Base-by-base conservation (phyloP, 2,888 invertebrate species). In the Cheilosia soror region DNA sequence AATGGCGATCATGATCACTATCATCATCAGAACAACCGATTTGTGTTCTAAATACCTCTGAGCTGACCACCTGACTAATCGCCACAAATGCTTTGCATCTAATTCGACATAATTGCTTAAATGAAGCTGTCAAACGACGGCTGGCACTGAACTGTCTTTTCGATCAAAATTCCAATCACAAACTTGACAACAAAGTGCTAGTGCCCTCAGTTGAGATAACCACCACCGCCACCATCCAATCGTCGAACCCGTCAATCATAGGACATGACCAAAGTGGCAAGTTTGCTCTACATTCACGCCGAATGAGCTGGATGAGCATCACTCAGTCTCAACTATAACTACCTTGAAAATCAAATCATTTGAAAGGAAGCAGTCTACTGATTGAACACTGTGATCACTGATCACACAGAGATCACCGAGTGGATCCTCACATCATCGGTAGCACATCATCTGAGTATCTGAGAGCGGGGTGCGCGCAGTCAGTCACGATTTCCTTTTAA, bases 401-500 rank as follows among this genome's bases (percentile, higher is more conserved):
- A 57, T 57, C 29, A 47, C n/a, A 60, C 40, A 15, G 20, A 60
- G 42, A 62, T 44, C 62, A 37, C 29, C 53, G n/a, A 40, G 29
- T 27, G 40, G 31, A 62, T 66, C 42, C 42, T 58, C 68, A 25
- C 47, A 29, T 27, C 29, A 57, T 9, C 63, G 15, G 60, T 63
- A 65, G 77, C 63, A 68, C 49, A 62, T 75, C 62, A 76, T 37
- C 37, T 11, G 11, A 20, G 20, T 20, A 55, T 57, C 40, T 53
- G n/a, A 25, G 20, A 20, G 20, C 2, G 0, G 20, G 0, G 20
- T 20, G 20, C 20, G 20, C 27, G 49, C 76, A 83, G 44, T 77
- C 78, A 73, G 78, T 83, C 83, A 78, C 83, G 83, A 83, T 83
- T 83, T 78, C 68, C 62, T 69, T 83, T 83, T 73, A 72, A 78